Percentiles rank a stretch among this genome's conserved stretches.
Conservation (phyloP, 2,888 invertebrate genomes). For the Drosophila kambysellisi region DNA sequence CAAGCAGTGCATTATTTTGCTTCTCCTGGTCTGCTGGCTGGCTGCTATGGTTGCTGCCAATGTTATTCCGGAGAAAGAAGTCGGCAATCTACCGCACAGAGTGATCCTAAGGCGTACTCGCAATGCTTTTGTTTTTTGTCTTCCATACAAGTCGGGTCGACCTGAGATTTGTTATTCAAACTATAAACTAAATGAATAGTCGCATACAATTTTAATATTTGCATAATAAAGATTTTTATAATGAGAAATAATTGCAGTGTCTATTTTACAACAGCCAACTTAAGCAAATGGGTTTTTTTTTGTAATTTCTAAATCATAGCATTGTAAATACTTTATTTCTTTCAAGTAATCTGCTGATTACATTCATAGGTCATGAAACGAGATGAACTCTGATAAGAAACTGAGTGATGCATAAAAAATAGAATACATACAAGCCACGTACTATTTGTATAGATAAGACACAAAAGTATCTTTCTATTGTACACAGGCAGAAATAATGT, state of each 20-base stretch:
- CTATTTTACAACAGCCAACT: neutral
- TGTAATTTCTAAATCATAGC: neutral
- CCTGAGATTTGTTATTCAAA: too few species aligned
- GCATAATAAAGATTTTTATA: neutral
- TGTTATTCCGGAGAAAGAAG: neutral
- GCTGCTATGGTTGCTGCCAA: constrained; percentile 19
- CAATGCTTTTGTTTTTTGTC: neutral
- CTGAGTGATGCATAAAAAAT: constrained; percentile 9
- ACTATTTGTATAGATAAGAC: neutral
- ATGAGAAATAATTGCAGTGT: neutral
- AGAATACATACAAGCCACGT: neutral
- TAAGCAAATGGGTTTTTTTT: neutral
- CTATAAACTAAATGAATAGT: too few species aligned
- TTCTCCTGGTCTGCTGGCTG: constrained; percentile 42
- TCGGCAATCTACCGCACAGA: neutral
- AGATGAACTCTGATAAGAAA: constrained; percentile 23
- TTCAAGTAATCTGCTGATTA: constrained; percentile 3
- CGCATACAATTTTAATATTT: neutral
- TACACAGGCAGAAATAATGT: neutral
- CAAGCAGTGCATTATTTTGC: constrained; percentile 32
- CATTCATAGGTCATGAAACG: constrained; percentile 7
- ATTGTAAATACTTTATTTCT: neutral
- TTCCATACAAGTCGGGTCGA: too few species aligned
- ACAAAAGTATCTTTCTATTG: neutral
- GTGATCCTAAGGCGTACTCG: neutral